Conservation (phyloP, 2,113 vertebrate species). For the Lepus americanus region DNA sequence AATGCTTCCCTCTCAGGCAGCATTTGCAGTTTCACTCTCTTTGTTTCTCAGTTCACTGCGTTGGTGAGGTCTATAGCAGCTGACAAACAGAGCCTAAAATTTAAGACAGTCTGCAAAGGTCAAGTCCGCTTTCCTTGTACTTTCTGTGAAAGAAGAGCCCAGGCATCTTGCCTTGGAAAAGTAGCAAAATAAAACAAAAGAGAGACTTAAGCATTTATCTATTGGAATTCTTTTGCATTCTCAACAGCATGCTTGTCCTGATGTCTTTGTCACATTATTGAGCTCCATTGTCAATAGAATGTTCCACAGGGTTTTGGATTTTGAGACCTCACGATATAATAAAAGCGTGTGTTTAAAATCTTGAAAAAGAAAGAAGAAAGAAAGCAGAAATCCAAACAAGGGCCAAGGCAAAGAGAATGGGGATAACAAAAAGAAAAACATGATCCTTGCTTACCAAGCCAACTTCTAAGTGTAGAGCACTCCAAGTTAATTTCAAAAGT, state of each 20-base stretch:
- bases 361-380: conserved; percentile 60
- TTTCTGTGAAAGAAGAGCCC: conserved; percentile 74
- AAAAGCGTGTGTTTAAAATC: conserved; percentile 65
- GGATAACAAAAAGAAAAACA: conserved; percentile 66
- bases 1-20: conserved; percentile 77
- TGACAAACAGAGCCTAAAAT: conserved; percentile 78
- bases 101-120: conserved; percentile 82
- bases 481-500: conserved; percentile 74
- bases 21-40: conserved; percentile 76
- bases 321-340: conserved; percentile 72
- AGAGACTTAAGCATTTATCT: conserved; percentile 78
- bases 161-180: conserved; percentile 76
- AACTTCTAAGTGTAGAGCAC: conserved; percentile 36
- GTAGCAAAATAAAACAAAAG: conserved; percentile 79
- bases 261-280: conserved; percentile 63
- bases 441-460: conserved; percentile 56
- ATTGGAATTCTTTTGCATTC: conserved; percentile 71
- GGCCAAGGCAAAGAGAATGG: background rate
- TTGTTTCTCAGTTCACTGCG: conserved; percentile 77
- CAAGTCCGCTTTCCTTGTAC: conserved; percentile 77
- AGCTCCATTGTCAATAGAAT: conserved; percentile 56
- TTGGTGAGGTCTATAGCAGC: conserved; percentile 78
- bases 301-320: conserved; percentile 61
- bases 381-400: conserved; percentile 75
- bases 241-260: conserved; percentile 24